Conservation (phyloP, 2,888 invertebrate genomes). For the Tachina fera region DNA sequence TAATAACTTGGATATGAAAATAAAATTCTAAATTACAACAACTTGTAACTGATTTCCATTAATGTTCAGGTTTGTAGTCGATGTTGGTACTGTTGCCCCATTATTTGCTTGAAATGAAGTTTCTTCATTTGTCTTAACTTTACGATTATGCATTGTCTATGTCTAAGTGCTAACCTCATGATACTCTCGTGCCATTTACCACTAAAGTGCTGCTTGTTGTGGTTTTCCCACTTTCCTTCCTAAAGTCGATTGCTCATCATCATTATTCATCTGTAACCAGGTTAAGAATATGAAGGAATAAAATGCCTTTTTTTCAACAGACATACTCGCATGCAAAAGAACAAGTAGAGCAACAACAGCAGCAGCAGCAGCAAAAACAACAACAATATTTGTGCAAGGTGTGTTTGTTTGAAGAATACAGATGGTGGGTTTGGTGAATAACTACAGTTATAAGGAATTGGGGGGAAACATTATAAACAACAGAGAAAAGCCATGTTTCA, state of each 20-base stretch:
- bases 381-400: neutral
- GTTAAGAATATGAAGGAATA: slow-evolving; percentile 59
- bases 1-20: slow-evolving; percentile 47
- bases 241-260: slow-evolving; percentile 68
- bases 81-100: slow-evolving; percentile 6
- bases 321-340: neutral
- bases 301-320: slow-evolving; percentile 39
- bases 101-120: slow-evolving; percentile 14
- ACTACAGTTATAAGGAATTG: neutral
- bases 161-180: slow-evolving; percentile 60
- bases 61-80: neutral
- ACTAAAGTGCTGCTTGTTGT: slow-evolving; percentile 68
- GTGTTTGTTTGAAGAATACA: neutral
- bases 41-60: slow-evolving; percentile 46
- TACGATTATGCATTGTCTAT: slow-evolving; percentile 25
- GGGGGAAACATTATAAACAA: slow-evolving; percentile 27
- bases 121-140: slow-evolving; percentile 50
- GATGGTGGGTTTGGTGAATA: slow-evolving; percentile 13
- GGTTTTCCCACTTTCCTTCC: slow-evolving; percentile 69
- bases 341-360: neutral
- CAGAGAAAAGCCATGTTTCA: slow-evolving; percentile 80
- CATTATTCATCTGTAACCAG: slow-evolving; percentile 70
- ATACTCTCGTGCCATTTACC: slow-evolving; percentile 59
- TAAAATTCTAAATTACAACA: slow-evolving; percentile 56
- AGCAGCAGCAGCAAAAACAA: neutral